Evolutionary conservation across 1,140 invertebrate species (phyloP).

Genomic region (Zaprionus nigranus): DNA sequence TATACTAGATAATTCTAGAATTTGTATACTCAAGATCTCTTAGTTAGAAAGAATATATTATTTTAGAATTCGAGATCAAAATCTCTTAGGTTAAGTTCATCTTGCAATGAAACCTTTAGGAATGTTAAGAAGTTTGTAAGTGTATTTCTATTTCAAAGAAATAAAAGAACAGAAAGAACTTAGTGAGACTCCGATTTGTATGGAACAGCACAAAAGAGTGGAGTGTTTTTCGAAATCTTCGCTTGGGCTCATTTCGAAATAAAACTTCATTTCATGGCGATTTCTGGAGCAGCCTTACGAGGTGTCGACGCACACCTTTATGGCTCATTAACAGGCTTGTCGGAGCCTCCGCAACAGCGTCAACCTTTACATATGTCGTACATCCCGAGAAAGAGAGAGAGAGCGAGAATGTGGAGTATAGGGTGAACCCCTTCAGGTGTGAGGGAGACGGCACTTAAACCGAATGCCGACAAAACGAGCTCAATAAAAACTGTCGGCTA

Average conservation of each 20-base stretch:
- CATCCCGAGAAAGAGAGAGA: conserved; percentile 13
- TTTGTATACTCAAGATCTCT: no score
- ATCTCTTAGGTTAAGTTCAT: not conserved
- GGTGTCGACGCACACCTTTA: conserved; percentile 63
- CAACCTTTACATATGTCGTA: conserved; percentile 63
- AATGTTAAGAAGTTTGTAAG: not conserved
- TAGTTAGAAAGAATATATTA: not conserved
- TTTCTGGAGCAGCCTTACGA: conserved; percentile 30
- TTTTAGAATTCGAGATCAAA: not conserved
- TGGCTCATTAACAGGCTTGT: conserved; percentile 77
- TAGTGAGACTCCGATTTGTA: not conserved
- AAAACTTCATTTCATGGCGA: conserved; percentile 6
- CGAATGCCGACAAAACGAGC: conserved; percentile 72
- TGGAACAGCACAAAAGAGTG: not conserved
- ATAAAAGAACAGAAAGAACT: not conserved
- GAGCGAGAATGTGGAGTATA: not conserved
- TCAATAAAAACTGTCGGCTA: conserved; percentile 78
- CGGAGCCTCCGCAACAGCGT: conserved; percentile 30
- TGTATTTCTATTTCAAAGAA: not conserved
- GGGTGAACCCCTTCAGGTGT: not conserved
- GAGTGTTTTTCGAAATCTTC: not conserved
- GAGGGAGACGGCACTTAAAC: conserved; percentile 33
- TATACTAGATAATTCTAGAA: not conserved
- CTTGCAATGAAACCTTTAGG: not conserved
- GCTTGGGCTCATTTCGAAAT: not conserved